A percentile compares a stretch with the other conserved stretches of the same genome.
Conservation (phyloP, 2,113 vertebrate genomes). For the Meleagris gallopavo region DNA sequence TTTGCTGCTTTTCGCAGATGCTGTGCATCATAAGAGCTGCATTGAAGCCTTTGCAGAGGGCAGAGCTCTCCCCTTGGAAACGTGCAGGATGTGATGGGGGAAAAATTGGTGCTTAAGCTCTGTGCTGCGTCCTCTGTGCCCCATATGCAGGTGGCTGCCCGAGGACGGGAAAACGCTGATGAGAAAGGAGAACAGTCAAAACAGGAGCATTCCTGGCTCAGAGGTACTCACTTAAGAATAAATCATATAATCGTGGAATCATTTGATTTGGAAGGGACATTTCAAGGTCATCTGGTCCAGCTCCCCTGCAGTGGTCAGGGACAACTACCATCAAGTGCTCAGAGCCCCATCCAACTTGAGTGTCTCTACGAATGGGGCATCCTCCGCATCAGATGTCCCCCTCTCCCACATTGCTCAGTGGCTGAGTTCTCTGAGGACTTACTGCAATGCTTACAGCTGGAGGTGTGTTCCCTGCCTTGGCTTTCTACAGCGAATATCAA, state of each 20-base stretch:
- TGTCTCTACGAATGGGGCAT: too few species aligned
- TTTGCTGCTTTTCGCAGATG: constrained; percentile 37
- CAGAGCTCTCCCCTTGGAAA: constrained; percentile 62
- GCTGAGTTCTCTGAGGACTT: neutral
- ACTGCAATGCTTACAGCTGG: rapidly evolving
- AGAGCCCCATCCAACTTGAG: too few species aligned
- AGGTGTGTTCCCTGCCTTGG: neutral
- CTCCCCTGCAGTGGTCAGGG: too few species aligned
- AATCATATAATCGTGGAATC: neutral
- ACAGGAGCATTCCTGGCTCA: constrained; percentile 62
- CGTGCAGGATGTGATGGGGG: constrained; percentile 68
- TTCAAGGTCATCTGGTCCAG: too few species aligned
- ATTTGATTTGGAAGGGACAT: too few species aligned
- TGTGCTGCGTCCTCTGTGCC: constrained; percentile 68
- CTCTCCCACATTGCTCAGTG: rapidly evolving
- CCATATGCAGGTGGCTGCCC: constrained; percentile 41
- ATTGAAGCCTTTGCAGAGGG: constrained; percentile 70
- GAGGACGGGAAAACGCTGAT: constrained; percentile 25
- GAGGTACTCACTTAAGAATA: constrained; percentile 2
- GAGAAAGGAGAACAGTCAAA: constrained; percentile 51
- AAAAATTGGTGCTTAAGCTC: constrained; percentile 36
- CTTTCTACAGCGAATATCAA: neutral
- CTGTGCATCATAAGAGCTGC: constrained; percentile 71
- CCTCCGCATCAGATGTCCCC: neutral
- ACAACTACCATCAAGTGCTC: too few species aligned